A percentile compares a stretch with the other conserved stretches of the same genome.
Evolutionary conservation across 2,888 invertebrate species (phyloP).

Genomic region (Folsomia candida): DNA sequence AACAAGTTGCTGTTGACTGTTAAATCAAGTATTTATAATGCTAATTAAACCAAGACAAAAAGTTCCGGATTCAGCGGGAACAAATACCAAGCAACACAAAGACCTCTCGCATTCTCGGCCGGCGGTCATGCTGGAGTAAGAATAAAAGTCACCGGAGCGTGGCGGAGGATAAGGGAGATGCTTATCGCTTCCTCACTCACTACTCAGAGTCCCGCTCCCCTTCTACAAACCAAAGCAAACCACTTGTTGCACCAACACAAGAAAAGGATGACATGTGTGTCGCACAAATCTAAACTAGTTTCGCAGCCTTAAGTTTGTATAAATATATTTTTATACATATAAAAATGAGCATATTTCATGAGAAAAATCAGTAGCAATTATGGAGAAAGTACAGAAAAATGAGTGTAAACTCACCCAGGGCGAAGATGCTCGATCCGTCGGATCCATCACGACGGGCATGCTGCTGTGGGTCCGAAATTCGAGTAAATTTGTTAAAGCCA

Average conservation of each 20-base stretch:
- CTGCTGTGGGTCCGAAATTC: constrained; percentile 36
- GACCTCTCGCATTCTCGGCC: no score
- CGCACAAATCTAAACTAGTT: no score
- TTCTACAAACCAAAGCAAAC: background rate
- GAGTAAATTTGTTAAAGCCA: constrained; percentile 41
- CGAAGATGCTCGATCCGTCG: constrained; percentile 49
- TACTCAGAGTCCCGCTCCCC: background rate
- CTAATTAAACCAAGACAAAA: no score
- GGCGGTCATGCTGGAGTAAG: no score
- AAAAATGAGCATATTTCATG: no score
- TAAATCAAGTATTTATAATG: no score
- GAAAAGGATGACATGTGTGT: background rate
- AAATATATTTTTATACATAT: no score
- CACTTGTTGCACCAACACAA: background rate
- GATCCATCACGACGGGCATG: constrained; percentile 51
- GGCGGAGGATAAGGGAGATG: background rate
- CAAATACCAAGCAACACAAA: no score
- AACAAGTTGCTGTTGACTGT: background rate
- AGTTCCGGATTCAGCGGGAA: no score
- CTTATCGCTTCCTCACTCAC: background rate
- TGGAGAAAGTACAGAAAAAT: background rate
- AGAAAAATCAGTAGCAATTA: no score
- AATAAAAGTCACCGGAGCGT: background rate
- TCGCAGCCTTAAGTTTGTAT: no score
- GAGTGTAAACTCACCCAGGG: constrained; percentile 49